Base-by-base conservation (phyloP, 2,113 vertebrate genomes). In the Procavia capensis region DNA sequence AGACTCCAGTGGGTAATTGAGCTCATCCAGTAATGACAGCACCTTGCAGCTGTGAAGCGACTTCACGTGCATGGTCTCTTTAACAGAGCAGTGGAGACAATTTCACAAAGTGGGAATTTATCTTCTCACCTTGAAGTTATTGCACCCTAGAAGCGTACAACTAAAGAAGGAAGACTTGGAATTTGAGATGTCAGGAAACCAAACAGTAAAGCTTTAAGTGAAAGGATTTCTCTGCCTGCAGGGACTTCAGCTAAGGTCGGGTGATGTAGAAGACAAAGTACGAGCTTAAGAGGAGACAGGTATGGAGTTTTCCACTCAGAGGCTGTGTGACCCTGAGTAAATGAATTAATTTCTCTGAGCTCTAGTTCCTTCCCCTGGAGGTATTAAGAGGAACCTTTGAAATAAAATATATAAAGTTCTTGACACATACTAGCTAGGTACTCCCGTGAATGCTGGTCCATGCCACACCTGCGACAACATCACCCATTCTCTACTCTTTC, bases 71-170 rank as follows among this genome's bases (percentile, higher is more conserved):
- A 85, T 39, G 34, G 63, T 70, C 36, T 83, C 36, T 11, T 75
- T 39, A 79, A 54, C 29, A 80, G 0, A 85, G 9, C 24, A 54
- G 39, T 64, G n/a, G 22, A 84, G 47, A 88, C 90, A 36, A 80
- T 90, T 79, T 90, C 24, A 70, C 17, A 85, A 61, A 64, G 25
- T 36, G 8, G 43, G 22, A 89, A 66, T 76, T 91, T 39, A 3
- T 75, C 29, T 92, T 92, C 59, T 45, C 89, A 17, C 34, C 34
- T 92, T 96, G 68, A 59, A 74, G 7, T 31, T 93, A 29, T 70
- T 95, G 92, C 25, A 79, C 41, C 24, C 59, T 78, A 25, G 27
- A 90, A 72, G 11, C 94, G 70, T 47, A 80, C 6, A 91, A 47
- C 16, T 63, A 17, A 87, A 81, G 84, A 57, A 88, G 27, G 14